A percentile compares a stretch with the other conserved stretches of the same genome.
Conservation (phyloP, 2,888 invertebrate genomes). For the Didymodactylos carnosus region DNA sequence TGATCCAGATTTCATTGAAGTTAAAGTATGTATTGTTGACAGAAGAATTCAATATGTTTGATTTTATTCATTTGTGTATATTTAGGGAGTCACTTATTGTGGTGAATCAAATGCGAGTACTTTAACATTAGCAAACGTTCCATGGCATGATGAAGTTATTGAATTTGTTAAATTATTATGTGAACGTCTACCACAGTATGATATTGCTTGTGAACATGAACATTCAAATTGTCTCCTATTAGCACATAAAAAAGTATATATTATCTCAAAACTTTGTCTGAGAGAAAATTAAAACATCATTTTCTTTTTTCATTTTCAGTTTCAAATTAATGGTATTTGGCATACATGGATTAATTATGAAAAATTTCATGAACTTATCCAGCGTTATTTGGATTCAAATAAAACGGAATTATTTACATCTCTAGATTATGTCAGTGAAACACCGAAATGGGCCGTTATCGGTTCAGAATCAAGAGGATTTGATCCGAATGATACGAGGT, state of each 20-base stretch:
- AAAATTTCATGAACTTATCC: constrained; percentile 37
- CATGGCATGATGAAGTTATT: constrained; percentile 43
- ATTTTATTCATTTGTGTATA: constrained; percentile 22
- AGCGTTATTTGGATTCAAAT: constrained; percentile 27
- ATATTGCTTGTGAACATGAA: constrained; percentile 42
- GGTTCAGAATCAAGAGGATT: constrained; percentile 41
- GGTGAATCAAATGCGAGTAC: constrained; percentile 39
- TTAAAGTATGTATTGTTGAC: constrained; percentile 35
- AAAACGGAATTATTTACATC: constrained; percentile 36
- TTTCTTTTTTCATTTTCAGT: constrained; percentile 27
- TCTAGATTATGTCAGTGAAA: constrained; percentile 38
- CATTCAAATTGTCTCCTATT: constrained; percentile 43
- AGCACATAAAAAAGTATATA: constrained; percentile 38
- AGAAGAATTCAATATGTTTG: neutral
- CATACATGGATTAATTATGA: constrained; percentile 44
- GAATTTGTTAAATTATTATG: constrained; percentile 36
- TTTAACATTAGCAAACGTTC: constrained; percentile 43
- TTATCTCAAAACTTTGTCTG: constrained; percentile 38
- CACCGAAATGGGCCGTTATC: constrained; percentile 41
- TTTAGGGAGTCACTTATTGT: constrained; percentile 40
- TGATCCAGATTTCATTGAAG: constrained; percentile 43
- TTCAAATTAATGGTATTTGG: constrained; percentile 38
- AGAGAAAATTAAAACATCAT: constrained; percentile 18
- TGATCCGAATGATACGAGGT: constrained; percentile 40
- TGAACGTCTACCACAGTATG: constrained; percentile 36